Base-by-base conservation (phyloP, 2,113 vertebrate species). In the Vulpes vulpes region DNA sequence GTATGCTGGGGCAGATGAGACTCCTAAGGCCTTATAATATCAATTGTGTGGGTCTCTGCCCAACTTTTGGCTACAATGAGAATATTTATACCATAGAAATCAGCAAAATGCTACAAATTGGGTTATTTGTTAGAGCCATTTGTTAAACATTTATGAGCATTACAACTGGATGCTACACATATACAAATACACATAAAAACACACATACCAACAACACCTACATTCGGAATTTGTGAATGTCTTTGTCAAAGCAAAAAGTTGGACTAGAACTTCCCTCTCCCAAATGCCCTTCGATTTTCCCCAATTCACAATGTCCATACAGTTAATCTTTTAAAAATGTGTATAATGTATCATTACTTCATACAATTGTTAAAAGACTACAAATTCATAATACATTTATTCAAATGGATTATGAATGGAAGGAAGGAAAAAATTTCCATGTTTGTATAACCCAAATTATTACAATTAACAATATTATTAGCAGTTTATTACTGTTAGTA, bases 381-480 rank as follows among this genome's bases (percentile, higher is more conserved):
- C 0, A 57, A 38, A 55, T 76, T 96, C 4, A 92, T 78, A 85
- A 82, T 92, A 1, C 5, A 38, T 85, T 43, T 43, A 43, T 43
- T 80, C 80, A 94, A 80, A 35, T 74, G 25, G 30, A 91, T 86
- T 89, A 30, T n/a, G 4, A 94, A 53, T 71, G 0, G 4, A 95
- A 81, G n/a, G 16, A 8, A 79, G 65, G 82, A 51, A 82, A 38
- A 76, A 49, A 71, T 1, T 69, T n/a, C 8, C 5, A 91, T 92
- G 59, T 92, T 91, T 80, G 2, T 2, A 65, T 69, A 60, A 79
- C 17, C 5, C 4, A 96, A 83, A 96, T 92, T 43, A 95, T 87
- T 91, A 53, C 1, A 85, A 17, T 91, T 49, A 73, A 30, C 80
- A 78, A 49, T 79, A 64, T 65, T n/a, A 8, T 11, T 11, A 62